Percentiles rank a stretch among this genome's conserved stretches.
These are phyloP conservation scores for Dasypogon diadema DNA, from an alignment of 2,888 invertebrate genomes.

Conservation along the genomic window DNA sequence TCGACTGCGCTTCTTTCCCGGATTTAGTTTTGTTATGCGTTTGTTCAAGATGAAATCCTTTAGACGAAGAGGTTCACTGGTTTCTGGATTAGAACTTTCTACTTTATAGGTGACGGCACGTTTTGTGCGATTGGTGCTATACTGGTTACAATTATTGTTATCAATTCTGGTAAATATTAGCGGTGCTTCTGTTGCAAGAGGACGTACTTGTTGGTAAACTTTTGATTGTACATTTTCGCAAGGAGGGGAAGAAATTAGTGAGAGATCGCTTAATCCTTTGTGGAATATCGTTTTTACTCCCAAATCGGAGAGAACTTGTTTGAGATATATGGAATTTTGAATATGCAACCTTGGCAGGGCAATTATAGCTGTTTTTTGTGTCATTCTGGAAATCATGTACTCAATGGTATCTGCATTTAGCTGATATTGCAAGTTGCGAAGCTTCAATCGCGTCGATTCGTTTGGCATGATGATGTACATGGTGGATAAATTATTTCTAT, in stretches of 20 bases:
- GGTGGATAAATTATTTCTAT: slow-evolving; percentile 73
- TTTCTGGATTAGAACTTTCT: slow-evolving; percentile 56
- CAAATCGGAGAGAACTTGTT: slow-evolving; percentile 70
- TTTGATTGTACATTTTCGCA: not conserved
- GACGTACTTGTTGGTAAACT: not conserved
- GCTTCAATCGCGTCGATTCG: slow-evolving; percentile 67
- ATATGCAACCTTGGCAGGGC: slow-evolving; percentile 81
- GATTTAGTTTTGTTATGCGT: slow-evolving; percentile 61
- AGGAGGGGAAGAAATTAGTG: slow-evolving; percentile 70
- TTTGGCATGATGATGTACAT: slow-evolving; percentile 77
- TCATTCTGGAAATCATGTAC: slow-evolving; percentile 64
- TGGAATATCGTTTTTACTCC: slow-evolving; percentile 76
- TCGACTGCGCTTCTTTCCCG: slow-evolving; percentile 58
- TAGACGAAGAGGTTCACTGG: slow-evolving; percentile 57
- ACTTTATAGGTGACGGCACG: slow-evolving; percentile 60
- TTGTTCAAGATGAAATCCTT: slow-evolving; percentile 60
- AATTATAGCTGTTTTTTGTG: slow-evolving; percentile 69
- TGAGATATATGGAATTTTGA: slow-evolving; percentile 72
- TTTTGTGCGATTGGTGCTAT: slow-evolving; percentile 44
- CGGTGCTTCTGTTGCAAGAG: not conserved
- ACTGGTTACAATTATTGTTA: not conserved
- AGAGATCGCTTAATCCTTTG: slow-evolving; percentile 75
- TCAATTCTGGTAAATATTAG: slow-evolving; percentile 3
- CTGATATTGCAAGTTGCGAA: slow-evolving; percentile 68
- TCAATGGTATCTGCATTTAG: slow-evolving; percentile 69